phyloP scores from a whole-genome alignment of 2,888 invertebrate genomes.

The Hyles lineata region DNA sequence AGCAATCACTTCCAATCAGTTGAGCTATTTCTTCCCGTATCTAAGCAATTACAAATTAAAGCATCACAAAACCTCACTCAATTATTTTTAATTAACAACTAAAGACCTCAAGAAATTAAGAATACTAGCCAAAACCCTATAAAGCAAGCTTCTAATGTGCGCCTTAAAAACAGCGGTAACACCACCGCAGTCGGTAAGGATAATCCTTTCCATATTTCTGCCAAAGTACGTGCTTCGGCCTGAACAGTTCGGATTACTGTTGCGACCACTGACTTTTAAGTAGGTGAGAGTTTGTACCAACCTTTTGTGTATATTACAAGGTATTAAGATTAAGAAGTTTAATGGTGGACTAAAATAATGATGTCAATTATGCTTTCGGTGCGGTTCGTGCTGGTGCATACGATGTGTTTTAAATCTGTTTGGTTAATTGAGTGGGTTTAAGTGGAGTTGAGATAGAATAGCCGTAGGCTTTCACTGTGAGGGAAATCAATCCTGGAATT shows the following conservation, averaged over 20 bases:
- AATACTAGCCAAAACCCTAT: too few species aligned
- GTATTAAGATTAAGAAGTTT: constrained; percentile 19
- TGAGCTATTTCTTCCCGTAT: too few species aligned
- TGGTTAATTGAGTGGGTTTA: too few species aligned
- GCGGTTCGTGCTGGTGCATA: not conserved
- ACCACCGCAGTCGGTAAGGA: not conserved
- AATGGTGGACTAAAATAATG: not conserved
- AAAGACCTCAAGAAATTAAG: too few species aligned
- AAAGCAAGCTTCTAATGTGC: not conserved
- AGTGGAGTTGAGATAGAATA: not conserved
- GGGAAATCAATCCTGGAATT: too few species aligned
- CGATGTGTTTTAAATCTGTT: not conserved
- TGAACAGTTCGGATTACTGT: constrained; percentile 12
- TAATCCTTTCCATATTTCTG: constrained; percentile 13
- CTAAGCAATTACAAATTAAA: too few species aligned
- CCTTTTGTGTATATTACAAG: constrained; percentile 10
- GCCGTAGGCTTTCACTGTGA: not conserved
- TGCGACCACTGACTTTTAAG: constrained; percentile 24
- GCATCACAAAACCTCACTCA: too few species aligned
- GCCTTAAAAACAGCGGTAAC: not conserved
- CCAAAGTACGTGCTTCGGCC: constrained; percentile 16
- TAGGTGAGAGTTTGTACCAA: not conserved
- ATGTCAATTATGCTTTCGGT: not conserved
- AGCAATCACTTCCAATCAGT: too few species aligned
- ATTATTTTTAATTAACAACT: too few species aligned